A percentile compares a stretch with the other conserved stretches of the same genome.
Evolutionary conservation across 2,888 invertebrate species (phyloP).

Genomic region (Tipula helvola): DNA sequence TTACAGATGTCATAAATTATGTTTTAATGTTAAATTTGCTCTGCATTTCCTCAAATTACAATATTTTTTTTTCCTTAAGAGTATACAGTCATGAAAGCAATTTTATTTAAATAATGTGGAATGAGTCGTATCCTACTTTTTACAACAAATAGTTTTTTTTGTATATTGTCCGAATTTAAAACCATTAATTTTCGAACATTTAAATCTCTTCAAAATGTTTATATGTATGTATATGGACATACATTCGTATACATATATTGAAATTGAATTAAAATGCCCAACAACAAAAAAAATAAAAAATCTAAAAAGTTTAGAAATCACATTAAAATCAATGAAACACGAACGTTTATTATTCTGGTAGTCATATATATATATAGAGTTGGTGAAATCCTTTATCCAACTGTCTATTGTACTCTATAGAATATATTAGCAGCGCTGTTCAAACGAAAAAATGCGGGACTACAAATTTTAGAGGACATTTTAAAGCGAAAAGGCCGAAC

Average conservation of each 20-base stretch:
- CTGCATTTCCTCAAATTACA: no score
- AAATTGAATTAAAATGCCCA: not conserved
- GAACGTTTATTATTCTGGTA: not conserved
- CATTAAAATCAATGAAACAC: not conserved
- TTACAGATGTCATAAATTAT: no score
- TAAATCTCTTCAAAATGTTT: not conserved
- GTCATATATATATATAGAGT: not conserved
- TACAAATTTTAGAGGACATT: no score
- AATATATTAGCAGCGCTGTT: not conserved
- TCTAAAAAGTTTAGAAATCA: not conserved
- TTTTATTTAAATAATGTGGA: no score
- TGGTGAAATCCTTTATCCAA: not conserved
- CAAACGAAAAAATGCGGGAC: not conserved
- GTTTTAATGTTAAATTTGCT: no score
- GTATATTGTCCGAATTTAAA: not conserved
- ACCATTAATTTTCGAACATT: not conserved
- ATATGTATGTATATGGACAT: no score
- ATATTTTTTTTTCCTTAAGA: no score
- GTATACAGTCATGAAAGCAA: no score
- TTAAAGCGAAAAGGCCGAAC: no score
- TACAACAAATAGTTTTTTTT: not conserved
- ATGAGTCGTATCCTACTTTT: no score
- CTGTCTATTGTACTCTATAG: not conserved
- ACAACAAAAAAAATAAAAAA: not conserved
- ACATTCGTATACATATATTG: not conserved